Base-by-base conservation (phyloP, 1,140 invertebrate species). In the Amyelois transitella region DNA sequence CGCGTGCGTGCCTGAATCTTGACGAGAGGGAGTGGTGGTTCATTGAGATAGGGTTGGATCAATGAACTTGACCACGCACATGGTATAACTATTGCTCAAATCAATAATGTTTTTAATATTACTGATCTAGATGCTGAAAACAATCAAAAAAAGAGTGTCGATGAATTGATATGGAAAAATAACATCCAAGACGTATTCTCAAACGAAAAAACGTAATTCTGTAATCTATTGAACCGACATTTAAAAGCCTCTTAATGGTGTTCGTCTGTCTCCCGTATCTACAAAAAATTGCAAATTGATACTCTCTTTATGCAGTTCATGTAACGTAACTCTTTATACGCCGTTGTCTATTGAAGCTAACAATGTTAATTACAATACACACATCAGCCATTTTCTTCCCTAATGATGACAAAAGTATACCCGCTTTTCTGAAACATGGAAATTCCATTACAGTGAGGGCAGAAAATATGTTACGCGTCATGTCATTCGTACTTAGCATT, bases 1-100 rank as follows among this genome's bases (percentile, higher is more conserved):
- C 47, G 20, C 10, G 47, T 21, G 47, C 14, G 47, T 17, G 20
- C n/a, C n/a, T n/a, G n/a, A n/a, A n/a, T 17, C 21, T 12, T 24
- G 17, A 14, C 22, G 20, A 22, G 6, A 24, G 47, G 47, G 47
- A 18, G 47, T 21, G 32, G 32, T 8, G 32, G 32, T 8, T 38
- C 32, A 38, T 38, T 38, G 32, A 38, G 32, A 38, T 4, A 38
- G n/a, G 32, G n/a, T 38, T 14, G 19, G 47, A 49, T 25, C 47
- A 49, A 49, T 17, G 47, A 49, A 49, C 47, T 49, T 22, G 20
- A 24, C 12, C n/a, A 38, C 17, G n/a, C 47, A 49, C 47, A 22
- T 49, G 32, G n/a, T n/a, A n/a, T n/a, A n/a, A n/a, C n/a, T n/a
- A n/a, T n/a, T n/a, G n/a, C n/a, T n/a, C n/a, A n/a, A n/a, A n/a